phyloP scores from a whole-genome alignment of 2,888 invertebrate species.

The Terebella lapidaria region DNA sequence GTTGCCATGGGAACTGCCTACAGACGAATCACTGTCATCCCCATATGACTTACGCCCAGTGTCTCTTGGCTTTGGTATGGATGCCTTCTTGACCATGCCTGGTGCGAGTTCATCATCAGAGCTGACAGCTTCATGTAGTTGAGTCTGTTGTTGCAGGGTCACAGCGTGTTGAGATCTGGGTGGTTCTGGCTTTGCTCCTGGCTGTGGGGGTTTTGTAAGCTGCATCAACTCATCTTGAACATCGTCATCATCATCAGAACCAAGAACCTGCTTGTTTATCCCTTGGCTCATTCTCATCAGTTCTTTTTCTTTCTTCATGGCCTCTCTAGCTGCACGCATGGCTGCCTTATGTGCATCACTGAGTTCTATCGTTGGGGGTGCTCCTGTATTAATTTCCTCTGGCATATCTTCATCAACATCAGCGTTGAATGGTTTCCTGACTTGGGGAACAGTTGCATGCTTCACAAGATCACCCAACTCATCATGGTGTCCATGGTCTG shows the following conservation, averaged over 20 bases:
- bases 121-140: not conserved
- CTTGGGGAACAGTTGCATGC: not conserved
- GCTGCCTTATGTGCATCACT: not conserved
- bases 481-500: not conserved
- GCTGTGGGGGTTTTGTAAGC: too few species aligned
- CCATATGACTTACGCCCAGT: too few species aligned
- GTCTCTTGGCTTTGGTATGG: not conserved
- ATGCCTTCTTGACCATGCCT: not conserved
- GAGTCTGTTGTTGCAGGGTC: too few species aligned
- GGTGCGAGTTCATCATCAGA: not conserved
- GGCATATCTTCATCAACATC: not conserved
- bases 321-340: not conserved
- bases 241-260: not conserved
- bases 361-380: not conserved
- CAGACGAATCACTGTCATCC: too few species aligned
- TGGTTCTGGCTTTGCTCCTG: too few species aligned
- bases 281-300: too few species aligned
- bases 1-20: too few species aligned
- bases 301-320: not conserved
- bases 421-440: not conserved
- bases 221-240: too few species aligned
- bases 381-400: not conserved
- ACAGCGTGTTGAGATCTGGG: too few species aligned
- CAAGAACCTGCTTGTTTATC: not conserved
- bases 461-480: not conserved